A percentile compares a stretch with the other conserved stretches of the same genome.
phyloP scores from a whole-genome alignment of 2,113 vertebrate species.

The Vidua chalybeata region DNA sequence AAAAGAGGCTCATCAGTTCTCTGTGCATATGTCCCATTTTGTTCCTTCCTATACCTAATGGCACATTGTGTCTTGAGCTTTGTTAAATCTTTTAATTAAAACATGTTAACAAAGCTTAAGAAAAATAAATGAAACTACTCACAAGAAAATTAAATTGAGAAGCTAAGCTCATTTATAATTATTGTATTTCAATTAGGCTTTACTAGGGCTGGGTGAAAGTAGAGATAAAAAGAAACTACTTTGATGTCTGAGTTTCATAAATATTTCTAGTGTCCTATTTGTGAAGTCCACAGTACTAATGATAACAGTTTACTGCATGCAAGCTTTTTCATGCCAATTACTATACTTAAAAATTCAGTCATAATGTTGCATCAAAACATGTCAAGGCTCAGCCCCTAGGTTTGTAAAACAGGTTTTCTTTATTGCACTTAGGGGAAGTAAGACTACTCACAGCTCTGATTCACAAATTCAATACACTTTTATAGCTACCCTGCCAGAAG shows the following conservation, averaged over 20 bases:
- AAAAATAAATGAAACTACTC: conserved; percentile 78
- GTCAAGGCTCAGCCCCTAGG: not conserved
- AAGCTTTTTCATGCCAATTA: conserved; percentile 18
- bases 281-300: conserved; percentile 39
- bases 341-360: not conserved
- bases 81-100: conserved; percentile 82
- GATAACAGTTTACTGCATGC: not conserved
- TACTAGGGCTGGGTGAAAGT: conserved; percentile 61
- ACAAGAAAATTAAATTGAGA: conserved; percentile 78
- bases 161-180: conserved; percentile 82
- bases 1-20: not conserved
- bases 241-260: conserved; percentile 66
- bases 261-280: conserved; percentile 64
- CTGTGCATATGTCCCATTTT: conserved; percentile 2
- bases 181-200: conserved; percentile 83
- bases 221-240: conserved; percentile 72
- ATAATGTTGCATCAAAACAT: not conserved
- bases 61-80: conserved; percentile 65
- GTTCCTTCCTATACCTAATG: not conserved
- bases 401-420: not conserved
- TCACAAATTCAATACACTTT: not conserved
- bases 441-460: not conserved
- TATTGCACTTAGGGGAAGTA: not conserved
- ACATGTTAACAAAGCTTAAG: conserved; percentile 76
- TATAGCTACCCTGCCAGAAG: not conserved